Percentiles rank a stretch among this genome's conserved stretches.
Evolutionary conservation across 1,140 invertebrate species (phyloP).

Genomic region (Drosophila kanapiae): DNA sequence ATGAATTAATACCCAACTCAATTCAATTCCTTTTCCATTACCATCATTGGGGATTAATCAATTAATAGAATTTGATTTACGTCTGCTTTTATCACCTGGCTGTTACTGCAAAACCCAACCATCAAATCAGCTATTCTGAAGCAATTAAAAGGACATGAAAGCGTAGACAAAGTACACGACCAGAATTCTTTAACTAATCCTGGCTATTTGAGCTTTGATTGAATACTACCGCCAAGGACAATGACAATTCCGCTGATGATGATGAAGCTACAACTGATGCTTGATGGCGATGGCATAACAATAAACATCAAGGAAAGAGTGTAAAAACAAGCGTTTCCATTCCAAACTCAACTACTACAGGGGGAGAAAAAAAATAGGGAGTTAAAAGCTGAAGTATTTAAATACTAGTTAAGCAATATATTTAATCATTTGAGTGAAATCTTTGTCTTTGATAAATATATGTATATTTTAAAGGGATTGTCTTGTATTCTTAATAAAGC

Average conservation of each 20-base stretch:
- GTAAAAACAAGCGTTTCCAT: constrained; percentile 67
- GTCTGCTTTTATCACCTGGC: constrained; percentile 17
- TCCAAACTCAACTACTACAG: constrained; percentile 21
- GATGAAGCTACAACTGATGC: constrained; percentile 55
- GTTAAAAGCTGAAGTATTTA: too few relatives aligned
- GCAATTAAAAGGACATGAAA: constrained; percentile 66
- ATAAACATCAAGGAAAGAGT: constrained; percentile 71
- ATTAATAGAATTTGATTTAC: constrained; percentile 27
- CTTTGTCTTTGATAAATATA: too few relatives aligned
- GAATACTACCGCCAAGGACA: constrained; percentile 59
- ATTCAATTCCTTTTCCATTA: not conserved
- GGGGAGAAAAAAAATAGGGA: not conserved
- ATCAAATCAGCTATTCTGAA: constrained; percentile 45
- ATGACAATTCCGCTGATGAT: constrained; percentile 55
- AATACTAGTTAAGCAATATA: too few relatives aligned
- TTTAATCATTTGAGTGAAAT: too few relatives aligned
- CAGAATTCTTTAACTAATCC: constrained; percentile 50
- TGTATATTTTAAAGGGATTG: too few relatives aligned
- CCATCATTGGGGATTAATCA: constrained; percentile 20
- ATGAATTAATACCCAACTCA: too few relatives aligned
- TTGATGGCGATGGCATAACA: constrained; percentile 71
- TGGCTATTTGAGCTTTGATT: constrained; percentile 67
- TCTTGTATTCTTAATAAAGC: too few relatives aligned
- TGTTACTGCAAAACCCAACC: constrained; percentile 35
- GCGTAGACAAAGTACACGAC: constrained; percentile 31